Conservation (phyloP, 2,888 invertebrate genomes). For the Xestia sexstrigata region DNA sequence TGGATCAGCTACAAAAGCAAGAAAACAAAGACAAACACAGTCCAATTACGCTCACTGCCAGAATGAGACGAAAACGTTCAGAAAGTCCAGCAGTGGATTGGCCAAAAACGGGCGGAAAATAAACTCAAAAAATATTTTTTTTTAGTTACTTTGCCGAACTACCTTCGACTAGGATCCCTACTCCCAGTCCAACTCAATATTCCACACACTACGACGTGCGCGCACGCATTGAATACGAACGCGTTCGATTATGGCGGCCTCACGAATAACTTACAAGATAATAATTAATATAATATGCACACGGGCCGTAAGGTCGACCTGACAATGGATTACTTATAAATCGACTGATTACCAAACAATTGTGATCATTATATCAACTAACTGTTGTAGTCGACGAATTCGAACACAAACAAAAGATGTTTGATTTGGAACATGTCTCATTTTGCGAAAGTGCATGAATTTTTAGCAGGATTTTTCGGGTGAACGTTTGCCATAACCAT, state of each 20-base stretch:
- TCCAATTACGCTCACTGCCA: background rate
- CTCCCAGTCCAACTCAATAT: slow-evolving; percentile 64
- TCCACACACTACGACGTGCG: slow-evolving; percentile 63
- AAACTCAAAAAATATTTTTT: background rate
- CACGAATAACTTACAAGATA: slow-evolving; percentile 69
- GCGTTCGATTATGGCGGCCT: slow-evolving; percentile 60
- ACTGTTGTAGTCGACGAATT: slow-evolving; percentile 40
- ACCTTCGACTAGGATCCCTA: background rate
- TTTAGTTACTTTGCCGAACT: background rate
- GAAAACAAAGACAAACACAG: background rate
- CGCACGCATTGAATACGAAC: slow-evolving; percentile 69
- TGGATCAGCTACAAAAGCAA: background rate
- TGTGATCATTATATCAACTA: slow-evolving; percentile 27
- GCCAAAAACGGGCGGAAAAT: background rate
- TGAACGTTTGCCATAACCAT: slow-evolving; percentile 1
- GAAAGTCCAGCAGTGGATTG: background rate
- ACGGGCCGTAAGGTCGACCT: slow-evolving; percentile 55
- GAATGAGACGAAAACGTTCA: background rate
- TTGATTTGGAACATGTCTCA: slow-evolving; percentile 27
- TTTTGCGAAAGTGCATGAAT: slow-evolving; percentile 33
- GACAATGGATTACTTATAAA: slow-evolving; percentile 65
- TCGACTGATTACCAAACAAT: slow-evolving; percentile 62
- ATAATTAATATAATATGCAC: slow-evolving; percentile 70
- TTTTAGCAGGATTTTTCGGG: background rate
- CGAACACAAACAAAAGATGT: slow-evolving; percentile 44